Base-by-base conservation (phyloP, 2,888 invertebrate genomes). In the Micoletzkya japonica region DNA sequence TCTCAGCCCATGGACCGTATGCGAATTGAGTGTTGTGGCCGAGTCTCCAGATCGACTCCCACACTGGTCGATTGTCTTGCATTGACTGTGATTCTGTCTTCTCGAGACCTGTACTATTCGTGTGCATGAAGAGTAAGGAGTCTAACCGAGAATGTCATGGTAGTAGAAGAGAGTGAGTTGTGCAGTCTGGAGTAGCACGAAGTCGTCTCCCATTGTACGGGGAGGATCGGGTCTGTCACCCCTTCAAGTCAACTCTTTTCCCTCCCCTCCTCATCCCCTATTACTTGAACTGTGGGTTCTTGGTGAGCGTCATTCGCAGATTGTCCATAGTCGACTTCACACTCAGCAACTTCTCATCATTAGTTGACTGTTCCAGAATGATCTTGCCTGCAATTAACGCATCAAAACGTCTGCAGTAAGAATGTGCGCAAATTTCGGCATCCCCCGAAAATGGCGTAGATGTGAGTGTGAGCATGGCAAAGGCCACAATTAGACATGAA, bases 1-100 rank as follows among this genome's bases (percentile, higher is more conserved):
- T 90, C 86, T 98, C 97, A 2, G 96, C 97, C 97, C 97, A 98
- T 0, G 97, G 97, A 0, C 97, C 97, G 85, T 97, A 98, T 87
- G 95, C 95, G 82, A 98, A 70, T 36, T 70, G 93, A 2, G 93
- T 93, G 76, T 93, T 95, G 87, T 94, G 95, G 0, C 94, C 93
- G 86, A 94, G 93, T 86, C 79, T 77, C 76, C 79, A 79, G 34
- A 78, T 74, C 4, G 80, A 77, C 54, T 82, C 79, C 85, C 85
- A 85, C 1, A 81, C 68, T 1, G 85, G 85, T 2, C 78, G 68
- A 57, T 78, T 74, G 34, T 73, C 70, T 6, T 74, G 57, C 14
- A 76, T 72, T 44, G 79, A 79, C 20, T 73, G 74, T n/a, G 73
- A 73, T 2, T 71, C 6, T 34, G 20, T 7, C 20, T 52, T 54